These are phyloP conservation scores for Cryptotermes secundus DNA, from an alignment of 1,140 invertebrate genomes.

Conservation along the genomic window DNA sequence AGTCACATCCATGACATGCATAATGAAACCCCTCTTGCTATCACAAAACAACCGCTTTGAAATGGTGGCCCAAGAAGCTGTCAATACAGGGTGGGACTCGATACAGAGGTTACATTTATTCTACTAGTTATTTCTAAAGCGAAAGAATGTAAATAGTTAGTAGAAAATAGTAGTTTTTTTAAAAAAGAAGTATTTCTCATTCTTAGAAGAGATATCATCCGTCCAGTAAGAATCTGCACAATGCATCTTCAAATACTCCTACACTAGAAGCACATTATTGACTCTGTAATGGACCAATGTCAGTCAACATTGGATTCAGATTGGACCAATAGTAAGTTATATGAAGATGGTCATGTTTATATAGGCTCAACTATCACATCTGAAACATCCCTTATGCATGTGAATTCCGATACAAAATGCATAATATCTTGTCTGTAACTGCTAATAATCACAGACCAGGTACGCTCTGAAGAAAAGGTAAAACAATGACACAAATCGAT, in stretches of 20 bases:
- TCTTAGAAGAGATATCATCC: conserved; percentile 13
- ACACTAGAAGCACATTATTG: conserved; percentile 16
- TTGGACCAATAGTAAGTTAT: background rate
- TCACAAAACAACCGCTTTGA: too few species aligned
- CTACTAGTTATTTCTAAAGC: background rate
- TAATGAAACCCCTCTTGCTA: background rate
- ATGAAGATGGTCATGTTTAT: background rate
- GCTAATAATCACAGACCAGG: background rate
- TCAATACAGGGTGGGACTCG: background rate
- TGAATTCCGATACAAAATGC: background rate
- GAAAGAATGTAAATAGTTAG: conserved; percentile 17
- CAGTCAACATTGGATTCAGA: background rate
- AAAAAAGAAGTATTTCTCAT: background rate
- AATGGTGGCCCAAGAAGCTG: background rate
- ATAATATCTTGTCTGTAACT: background rate
- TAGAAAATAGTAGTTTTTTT: conserved; percentile 19
- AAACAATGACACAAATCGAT: background rate
- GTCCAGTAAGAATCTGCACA: conserved; percentile 3
- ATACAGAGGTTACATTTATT: background rate
- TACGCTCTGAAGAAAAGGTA: background rate
- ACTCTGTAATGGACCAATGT: conserved; percentile 12
- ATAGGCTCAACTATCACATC: background rate
- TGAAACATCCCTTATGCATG: background rate
- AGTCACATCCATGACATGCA: background rate
- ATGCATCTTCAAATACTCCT: background rate